Percentiles rank a stretch among this genome's conserved stretches.
Conservation (phyloP, 1,140 invertebrate species). For the Nylanderia fulva region DNA sequence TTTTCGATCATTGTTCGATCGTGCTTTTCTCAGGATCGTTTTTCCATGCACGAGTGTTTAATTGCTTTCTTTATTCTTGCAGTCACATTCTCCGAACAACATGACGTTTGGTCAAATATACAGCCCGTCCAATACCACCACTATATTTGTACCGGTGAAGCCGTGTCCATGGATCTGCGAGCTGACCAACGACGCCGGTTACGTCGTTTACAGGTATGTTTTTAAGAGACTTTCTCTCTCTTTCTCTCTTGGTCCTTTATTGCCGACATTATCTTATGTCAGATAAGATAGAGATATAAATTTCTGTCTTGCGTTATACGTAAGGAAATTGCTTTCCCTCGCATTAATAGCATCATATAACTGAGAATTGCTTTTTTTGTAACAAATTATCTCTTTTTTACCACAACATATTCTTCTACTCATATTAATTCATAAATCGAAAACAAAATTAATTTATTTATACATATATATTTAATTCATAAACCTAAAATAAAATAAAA, state of each 20-base stretch:
- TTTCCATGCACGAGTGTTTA: not conserved
- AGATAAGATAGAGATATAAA: not conserved
- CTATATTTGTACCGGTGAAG: slow-evolving; percentile 77
- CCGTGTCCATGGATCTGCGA: slow-evolving; percentile 95
- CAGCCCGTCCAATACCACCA: slow-evolving; percentile 80
- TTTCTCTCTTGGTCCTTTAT: not conserved
- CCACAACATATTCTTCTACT: not conserved
- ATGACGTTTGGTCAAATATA: slow-evolving; percentile 73
- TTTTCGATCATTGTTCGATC: not conserved
- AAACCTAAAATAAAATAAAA: no score
- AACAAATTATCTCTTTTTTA: no score
- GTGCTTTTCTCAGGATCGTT: not conserved
- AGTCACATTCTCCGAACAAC: slow-evolving; percentile 76
- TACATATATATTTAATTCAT: no score
- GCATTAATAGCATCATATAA: no score
- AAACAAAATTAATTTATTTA: slow-evolving; percentile 9
- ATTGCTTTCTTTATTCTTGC: slow-evolving; percentile 18
- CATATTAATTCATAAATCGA: not conserved
- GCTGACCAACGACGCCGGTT: slow-evolving; percentile 95
- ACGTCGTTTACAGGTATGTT: slow-evolving; percentile 87
- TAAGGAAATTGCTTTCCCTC: not conserved
- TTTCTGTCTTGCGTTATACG: not conserved
- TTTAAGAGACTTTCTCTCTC: not conserved
- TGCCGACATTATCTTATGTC: slow-evolving; percentile 2
- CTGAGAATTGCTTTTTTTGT: not conserved